Base-by-base conservation (phyloP, 1,140 invertebrate genomes). In the Drosophila chauvacae region DNA sequence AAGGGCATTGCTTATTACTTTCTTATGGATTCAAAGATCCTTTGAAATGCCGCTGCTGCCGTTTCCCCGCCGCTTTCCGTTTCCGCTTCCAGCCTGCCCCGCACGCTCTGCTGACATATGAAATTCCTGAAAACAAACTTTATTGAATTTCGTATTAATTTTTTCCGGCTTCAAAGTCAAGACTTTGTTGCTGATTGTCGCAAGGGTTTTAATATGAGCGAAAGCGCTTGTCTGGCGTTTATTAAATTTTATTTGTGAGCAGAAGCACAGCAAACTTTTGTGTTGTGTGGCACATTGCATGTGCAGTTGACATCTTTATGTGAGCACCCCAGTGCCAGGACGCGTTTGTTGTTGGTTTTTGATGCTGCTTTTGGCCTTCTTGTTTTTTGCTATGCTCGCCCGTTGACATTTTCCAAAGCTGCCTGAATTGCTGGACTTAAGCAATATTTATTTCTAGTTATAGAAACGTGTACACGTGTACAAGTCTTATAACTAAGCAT, bases 251-350 rank as follows among this genome's bases (percentile, higher is more conserved):
- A 76, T 88, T 84, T 88, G 84, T 68, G 65, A 75, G 50, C 42
- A 48, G 63, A 63, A 76, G 75, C 80, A 51, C 26, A 62, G 51
- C 41, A 65, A 86, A 90, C 76, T 77, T 66, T 90, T 81, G 73
- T 75, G 72, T 44, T 78, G 63, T 44, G 26, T 72, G 53, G 45
- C 85, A 73, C 59, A 71, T 64, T 84, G 85, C 85, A 88, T 74
- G 77, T 88, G 84, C 84, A 88, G 85, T 81, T 88, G 84, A 90
- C 84, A 88, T 84, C 85, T 88, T 88, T 80, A 87, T 87, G 62
- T 77, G 56, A n/a, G 42, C 47, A 14, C 59, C 53, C 44, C 35
- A 75, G 61, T 59, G 30, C 30, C 53, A 56, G 53, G 53, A 56
- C 14, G 3, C 13, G 13, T 23, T 20, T 4, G 51, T 20, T 55